Conservation (phyloP, 1,140 invertebrate genomes). For the Cherax destructor region DNA sequence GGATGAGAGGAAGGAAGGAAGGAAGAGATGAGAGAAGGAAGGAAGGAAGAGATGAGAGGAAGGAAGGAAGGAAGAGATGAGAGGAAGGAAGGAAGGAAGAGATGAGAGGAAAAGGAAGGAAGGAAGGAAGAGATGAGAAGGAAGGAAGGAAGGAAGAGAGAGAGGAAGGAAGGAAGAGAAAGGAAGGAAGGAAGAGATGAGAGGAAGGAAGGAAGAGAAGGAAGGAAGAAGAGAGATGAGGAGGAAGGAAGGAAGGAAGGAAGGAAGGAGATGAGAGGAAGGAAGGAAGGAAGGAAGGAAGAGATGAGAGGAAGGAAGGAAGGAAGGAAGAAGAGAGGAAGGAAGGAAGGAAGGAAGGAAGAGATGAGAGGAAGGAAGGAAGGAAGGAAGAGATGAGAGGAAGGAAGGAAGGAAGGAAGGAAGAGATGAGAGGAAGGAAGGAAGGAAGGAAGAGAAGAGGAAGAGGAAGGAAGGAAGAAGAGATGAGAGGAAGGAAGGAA, state of each 20-base stretch:
- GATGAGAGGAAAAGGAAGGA: no score
- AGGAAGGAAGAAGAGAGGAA: not conserved
- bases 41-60: no score
- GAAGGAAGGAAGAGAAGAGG: not conserved
- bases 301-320: no score
- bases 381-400: no score
- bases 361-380: no score
- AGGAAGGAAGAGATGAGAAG: no score
- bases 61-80: no score
- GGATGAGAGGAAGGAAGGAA: no score
- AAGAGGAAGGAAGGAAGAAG: not conserved
- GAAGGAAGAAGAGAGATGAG: not conserved
- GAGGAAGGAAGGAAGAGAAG: slow-evolving; percentile 6
- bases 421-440: not conserved
- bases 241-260: not conserved
- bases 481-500: not conserved
- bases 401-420: no score
- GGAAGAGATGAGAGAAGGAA: no score
- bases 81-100: no score
- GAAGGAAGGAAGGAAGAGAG: not conserved
- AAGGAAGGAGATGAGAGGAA: not conserved
- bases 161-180: not conserved
- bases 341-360: not conserved
- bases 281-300: not conserved
- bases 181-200: no score